These are phyloP conservation scores for Conus betulinus DNA, from an alignment of 1,140 invertebrate genomes.

Conservation along the genomic window DNA sequence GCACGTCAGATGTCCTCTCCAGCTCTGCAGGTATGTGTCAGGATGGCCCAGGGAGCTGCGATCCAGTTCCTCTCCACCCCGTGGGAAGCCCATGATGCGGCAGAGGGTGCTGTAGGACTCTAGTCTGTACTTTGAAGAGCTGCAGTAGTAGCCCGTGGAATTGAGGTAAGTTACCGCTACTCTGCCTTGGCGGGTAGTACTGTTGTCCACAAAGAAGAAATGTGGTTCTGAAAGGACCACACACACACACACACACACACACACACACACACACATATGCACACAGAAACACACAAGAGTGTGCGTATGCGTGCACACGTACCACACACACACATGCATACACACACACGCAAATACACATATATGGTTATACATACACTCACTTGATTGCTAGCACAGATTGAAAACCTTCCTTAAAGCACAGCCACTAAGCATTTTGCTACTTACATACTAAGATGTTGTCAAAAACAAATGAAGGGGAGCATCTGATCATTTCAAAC, in stretches of 20 bases:
- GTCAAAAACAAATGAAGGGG: too few species aligned
- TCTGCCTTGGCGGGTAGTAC: background rate
- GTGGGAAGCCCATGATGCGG: background rate
- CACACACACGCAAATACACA: too few species aligned
- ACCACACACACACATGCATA: too few species aligned
- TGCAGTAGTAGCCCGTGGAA: background rate
- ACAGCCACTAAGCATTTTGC: too few species aligned
- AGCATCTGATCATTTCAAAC: too few species aligned
- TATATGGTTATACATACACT: too few species aligned
- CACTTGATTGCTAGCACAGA: too few species aligned
- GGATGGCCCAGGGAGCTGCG: too few species aligned
- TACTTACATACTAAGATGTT: too few species aligned
- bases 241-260: background rate
- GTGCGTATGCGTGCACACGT: too few species aligned
- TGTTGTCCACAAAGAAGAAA: conserved; percentile 21
- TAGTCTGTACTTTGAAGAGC: background rate
- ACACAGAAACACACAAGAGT: too few species aligned
- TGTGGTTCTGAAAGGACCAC: background rate
- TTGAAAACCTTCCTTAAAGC: too few species aligned
- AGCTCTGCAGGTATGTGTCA: background rate
- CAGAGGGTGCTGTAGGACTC: background rate
- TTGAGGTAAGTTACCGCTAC: background rate
- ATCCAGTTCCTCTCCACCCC: background rate
- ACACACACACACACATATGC: background rate
- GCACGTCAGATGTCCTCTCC: background rate